phyloP scores from a whole-genome alignment of 1,140 invertebrate genomes.

The Drosophila asahinai region DNA sequence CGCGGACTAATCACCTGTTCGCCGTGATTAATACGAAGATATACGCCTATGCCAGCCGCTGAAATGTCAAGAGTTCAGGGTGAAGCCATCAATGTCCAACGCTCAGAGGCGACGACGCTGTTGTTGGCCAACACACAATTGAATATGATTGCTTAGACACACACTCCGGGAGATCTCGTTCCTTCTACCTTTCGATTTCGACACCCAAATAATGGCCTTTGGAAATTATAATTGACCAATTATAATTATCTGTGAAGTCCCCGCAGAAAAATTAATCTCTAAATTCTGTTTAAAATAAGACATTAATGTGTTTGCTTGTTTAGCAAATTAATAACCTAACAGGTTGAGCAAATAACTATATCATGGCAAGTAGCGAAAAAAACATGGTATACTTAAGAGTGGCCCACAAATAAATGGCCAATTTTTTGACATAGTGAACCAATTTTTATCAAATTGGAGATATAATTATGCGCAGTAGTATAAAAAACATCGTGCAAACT shows the following conservation, averaged over 20 bases:
- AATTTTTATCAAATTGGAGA: slow-evolving; percentile 45
- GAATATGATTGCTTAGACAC: slow-evolving; percentile 28
- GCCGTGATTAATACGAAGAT: slow-evolving; percentile 74
- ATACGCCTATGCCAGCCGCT: slow-evolving; percentile 43
- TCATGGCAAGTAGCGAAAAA: slow-evolving; percentile 24
- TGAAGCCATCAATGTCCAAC: slow-evolving; percentile 78
- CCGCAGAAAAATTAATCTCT: slow-evolving; percentile 9
- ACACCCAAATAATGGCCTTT: slow-evolving; percentile 31
- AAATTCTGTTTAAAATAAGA: slow-evolving; percentile 4
- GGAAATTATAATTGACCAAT: slow-evolving; percentile 34
- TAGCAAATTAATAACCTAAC: slow-evolving; percentile 16
- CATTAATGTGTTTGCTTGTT: slow-evolving; percentile 18
- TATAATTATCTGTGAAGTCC: slow-evolving; percentile 17
- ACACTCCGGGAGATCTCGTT: slow-evolving; percentile 15
- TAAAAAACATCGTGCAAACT: slow-evolving; percentile 19
- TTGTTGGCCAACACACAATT: slow-evolving; percentile 52
- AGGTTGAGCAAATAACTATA: slow-evolving; percentile 27
- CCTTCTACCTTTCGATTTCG: slow-evolving; percentile 31
- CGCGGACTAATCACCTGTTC: slow-evolving; percentile 74
- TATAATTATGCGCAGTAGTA: slow-evolving; percentile 37
- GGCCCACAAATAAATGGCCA: slow-evolving; percentile 24
- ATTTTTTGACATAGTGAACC: slow-evolving; percentile 43
- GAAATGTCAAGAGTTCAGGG: slow-evolving; percentile 78
- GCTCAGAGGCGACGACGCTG: slow-evolving; percentile 51
- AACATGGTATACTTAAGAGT: slow-evolving; percentile 12